Percentiles rank a stretch among this genome's conserved stretches.
Conservation (phyloP, 1,140 invertebrate genomes). For the Luehdorfia chinensis region DNA sequence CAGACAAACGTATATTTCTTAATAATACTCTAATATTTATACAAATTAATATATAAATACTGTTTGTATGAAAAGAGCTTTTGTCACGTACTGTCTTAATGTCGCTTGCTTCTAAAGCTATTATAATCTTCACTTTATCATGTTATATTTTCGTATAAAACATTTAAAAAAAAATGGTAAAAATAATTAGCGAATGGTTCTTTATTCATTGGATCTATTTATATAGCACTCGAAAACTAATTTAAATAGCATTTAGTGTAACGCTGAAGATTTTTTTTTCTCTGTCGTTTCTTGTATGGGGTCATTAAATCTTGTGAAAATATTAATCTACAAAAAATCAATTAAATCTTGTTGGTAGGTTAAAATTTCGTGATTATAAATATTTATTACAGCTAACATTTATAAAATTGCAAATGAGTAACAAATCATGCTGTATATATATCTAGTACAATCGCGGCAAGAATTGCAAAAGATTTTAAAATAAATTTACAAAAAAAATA, state of each 20-base stretch:
- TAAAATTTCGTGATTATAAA: slow-evolving; percentile 17
- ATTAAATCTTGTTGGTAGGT: slow-evolving; percentile 16
- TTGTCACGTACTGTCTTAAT: slow-evolving; percentile 1
- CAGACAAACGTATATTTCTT: too few species aligned
- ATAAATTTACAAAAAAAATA: slow-evolving; percentile 20
- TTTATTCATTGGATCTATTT: not conserved
- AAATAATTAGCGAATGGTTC: slow-evolving; percentile 6
- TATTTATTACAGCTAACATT: slow-evolving; percentile 8
- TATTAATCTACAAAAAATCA: too few species aligned
- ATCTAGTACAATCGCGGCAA: slow-evolving; percentile 30
- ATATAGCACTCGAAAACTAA: slow-evolving; percentile 8
- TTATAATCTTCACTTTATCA: slow-evolving; percentile 5
- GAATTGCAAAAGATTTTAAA: slow-evolving; percentile 15
- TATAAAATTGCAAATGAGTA: slow-evolving; percentile 4
- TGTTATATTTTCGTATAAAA: slow-evolving; percentile 13
- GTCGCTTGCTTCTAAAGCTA: slow-evolving; percentile 8
- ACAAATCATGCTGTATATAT: slow-evolving; percentile 23
- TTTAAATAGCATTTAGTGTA: slow-evolving; percentile 3
- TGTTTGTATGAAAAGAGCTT: slow-evolving; percentile 4
- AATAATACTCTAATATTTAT: too few species aligned
- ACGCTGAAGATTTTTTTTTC: not conserved
- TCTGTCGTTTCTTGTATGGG: slow-evolving; percentile 3
- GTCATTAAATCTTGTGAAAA: slow-evolving; percentile 5
- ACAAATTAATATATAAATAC: too few species aligned
- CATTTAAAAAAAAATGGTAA: not conserved